Percentiles rank a stretch among this genome's conserved stretches.
Conservation (phyloP, 2,113 vertebrate species). For the Oryzias melastigma region DNA sequence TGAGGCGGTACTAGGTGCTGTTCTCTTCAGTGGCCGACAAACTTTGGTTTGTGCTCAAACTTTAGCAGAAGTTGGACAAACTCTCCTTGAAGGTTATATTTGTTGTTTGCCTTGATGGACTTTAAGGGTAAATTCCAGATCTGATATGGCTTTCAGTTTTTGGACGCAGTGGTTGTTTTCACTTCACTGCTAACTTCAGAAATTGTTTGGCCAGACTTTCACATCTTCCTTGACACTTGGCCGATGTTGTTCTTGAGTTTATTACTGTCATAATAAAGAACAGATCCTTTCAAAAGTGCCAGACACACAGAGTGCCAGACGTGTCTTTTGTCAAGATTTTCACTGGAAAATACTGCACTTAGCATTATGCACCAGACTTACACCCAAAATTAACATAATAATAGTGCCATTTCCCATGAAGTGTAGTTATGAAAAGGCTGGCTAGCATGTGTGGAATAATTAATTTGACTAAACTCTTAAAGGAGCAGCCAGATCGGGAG, state of each 20-base stretch:
- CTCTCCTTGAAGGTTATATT: constrained; percentile 1
- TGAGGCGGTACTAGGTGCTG: not conserved
- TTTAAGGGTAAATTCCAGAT: constrained; percentile 30
- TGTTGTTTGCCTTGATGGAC: constrained; percentile 5
- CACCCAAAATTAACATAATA: too few species aligned
- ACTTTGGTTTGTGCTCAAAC: constrained; percentile 11
- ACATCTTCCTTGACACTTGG: constrained; percentile 7
- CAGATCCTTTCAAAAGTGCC: constrained; percentile 8
- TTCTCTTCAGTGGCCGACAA: constrained; percentile 21
- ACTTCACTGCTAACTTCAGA: constrained; percentile 19
- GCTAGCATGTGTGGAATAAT: too few species aligned
- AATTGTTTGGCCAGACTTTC: constrained; percentile 27
- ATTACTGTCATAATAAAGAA: constrained; percentile 11
- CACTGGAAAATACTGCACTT: not conserved
- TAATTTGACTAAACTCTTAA: too few species aligned
- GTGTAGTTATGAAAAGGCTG: too few species aligned
- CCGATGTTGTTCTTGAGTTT: constrained; percentile 3
- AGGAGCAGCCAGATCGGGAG: too few species aligned
- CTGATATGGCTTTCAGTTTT: constrained; percentile 37
- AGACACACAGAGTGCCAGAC: not conserved
- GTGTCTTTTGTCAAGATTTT: constrained; percentile 1
- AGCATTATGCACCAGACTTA: too few species aligned
- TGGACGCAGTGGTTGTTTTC: constrained; percentile 28
- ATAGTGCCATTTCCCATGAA: too few species aligned
- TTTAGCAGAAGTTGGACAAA: constrained; percentile 4